Evolutionary conservation across 2,113 vertebrate species (phyloP), one percentile per base, ranked within the genome.

Genomic region (Cyprinodon brontotheroides): DNA sequence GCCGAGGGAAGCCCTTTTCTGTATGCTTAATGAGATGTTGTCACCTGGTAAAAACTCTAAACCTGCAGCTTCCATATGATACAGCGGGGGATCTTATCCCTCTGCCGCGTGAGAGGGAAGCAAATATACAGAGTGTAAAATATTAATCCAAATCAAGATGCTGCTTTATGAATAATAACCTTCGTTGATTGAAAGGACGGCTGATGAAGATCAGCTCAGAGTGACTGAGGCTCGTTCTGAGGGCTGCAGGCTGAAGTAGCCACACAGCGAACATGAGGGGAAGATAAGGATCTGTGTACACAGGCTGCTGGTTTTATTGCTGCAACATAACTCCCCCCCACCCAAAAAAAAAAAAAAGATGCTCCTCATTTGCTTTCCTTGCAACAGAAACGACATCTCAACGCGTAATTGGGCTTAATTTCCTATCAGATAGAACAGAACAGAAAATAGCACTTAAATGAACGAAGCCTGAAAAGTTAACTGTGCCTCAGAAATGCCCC

Each of bases 221-320:
- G 53, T 71, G 77, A 88, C 43, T 74, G 69, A 83, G 72, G 83
- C 38, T 77, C 78, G 73, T 68, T 73, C 53, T 73, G 61, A n/a
- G 75, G 92, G 88, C 89, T 81, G 79, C 29, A 80, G 81, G 74
- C 76, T 76, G 79, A 84, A 82, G 83, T 77, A 85, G 85, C 85
- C 81, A 85, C 75, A 76, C 79, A 76, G 81, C 87, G 89, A 85
- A 90, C 92, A 91, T 83, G 87, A 76, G 73, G 74, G 66, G 77
- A 77, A 89, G 90, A 93, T 91, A 91, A 89, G 89, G 86, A 81
- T 68, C 86, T 90, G 79, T 90, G 88, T 90, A 90, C 92, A 93
- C 91, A 89, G 84, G 89, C 89, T 87, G 89, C 84, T 76, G 86
- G 69, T 80, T 93, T 91, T 89, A 91, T 88, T 84, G 87, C 88